A percentile compares a stretch with the other conserved stretches of the same genome.
These are phyloP conservation scores for Azemiops feae DNA, from an alignment of 2,113 vertebrate species.

Conservation along the genomic window DNA sequence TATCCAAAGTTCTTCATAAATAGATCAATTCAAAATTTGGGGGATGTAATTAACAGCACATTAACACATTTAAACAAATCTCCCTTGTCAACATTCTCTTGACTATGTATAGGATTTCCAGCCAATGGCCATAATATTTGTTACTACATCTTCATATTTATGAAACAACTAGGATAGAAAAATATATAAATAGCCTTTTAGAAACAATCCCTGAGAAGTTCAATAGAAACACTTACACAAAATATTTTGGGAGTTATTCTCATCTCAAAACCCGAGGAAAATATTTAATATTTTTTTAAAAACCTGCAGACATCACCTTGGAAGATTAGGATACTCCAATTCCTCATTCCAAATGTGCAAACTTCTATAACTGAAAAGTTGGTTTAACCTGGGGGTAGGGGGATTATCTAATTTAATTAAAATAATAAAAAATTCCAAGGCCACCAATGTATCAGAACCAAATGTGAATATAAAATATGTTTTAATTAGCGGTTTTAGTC, in stretches of 20 bases:
- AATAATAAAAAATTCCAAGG: background rate
- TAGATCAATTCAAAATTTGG: background rate
- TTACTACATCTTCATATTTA: background rate
- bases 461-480: background rate
- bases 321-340: background rate
- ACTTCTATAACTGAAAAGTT: background rate
- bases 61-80: background rate
- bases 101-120: background rate
- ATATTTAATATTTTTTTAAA: background rate
- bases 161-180: background rate
- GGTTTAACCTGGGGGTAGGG: background rate
- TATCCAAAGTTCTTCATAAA: background rate
- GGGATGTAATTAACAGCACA: background rate
- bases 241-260: background rate
- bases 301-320: background rate
- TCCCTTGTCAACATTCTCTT: background rate
- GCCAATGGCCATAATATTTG: background rate
- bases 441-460: background rate
- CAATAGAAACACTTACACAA: background rate
- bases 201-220: background rate
- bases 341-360: background rate
- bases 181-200: background rate
- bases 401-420: background rate
- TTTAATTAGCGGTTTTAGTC: background rate
- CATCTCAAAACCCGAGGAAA: background rate